Conservation (phyloP, 2,797 vertebrate genomes). For the Enteromius trimaculatus region DNA sequence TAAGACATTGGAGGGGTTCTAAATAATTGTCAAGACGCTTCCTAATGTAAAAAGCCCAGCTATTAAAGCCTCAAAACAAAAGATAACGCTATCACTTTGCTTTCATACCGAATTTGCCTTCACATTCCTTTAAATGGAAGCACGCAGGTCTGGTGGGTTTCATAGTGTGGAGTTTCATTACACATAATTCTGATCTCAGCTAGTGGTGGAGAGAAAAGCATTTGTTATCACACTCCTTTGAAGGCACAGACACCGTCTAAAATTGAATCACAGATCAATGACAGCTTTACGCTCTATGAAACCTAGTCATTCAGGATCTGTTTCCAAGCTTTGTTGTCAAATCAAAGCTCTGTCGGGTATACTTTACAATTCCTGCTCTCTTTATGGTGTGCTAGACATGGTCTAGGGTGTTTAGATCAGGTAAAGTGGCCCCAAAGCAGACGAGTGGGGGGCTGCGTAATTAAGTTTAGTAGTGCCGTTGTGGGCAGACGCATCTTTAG, state of each 20-base stretch:
- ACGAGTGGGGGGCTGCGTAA: conserved; percentile 41
- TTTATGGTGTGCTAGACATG: conserved; percentile 53
- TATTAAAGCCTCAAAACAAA: conserved; percentile 7
- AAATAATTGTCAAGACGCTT: not conserved
- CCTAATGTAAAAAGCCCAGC: not conserved
- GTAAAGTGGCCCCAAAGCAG: not conserved
- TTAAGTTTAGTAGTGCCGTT: conserved; percentile 59
- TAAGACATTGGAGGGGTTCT: conserved; percentile 16
- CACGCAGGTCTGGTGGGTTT: conserved; percentile 46
- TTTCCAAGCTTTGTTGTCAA: conserved; percentile 59
- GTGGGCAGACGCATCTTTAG: conserved; percentile 47
- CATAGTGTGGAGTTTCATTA: conserved; percentile 48
- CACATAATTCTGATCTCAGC: conserved; percentile 62
- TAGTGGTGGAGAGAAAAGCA: conserved; percentile 51
- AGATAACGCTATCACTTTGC: conserved; percentile 27
- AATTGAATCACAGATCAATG: conserved; percentile 69
- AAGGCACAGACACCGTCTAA: conserved; percentile 61
- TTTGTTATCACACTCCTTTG: conserved; percentile 66
- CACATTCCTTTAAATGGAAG: conserved; percentile 44
- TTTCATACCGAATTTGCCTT: conserved; percentile 41
- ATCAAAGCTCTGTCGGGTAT: conserved; percentile 60
- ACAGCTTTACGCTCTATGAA: conserved; percentile 56
- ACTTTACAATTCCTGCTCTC: conserved; percentile 50
- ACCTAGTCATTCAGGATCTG: conserved; percentile 61
- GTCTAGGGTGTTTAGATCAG: conserved; percentile 21